Evolutionary conservation across 1,140 invertebrate genomes (phyloP).

Genomic region (Arion vulgaris): DNA sequence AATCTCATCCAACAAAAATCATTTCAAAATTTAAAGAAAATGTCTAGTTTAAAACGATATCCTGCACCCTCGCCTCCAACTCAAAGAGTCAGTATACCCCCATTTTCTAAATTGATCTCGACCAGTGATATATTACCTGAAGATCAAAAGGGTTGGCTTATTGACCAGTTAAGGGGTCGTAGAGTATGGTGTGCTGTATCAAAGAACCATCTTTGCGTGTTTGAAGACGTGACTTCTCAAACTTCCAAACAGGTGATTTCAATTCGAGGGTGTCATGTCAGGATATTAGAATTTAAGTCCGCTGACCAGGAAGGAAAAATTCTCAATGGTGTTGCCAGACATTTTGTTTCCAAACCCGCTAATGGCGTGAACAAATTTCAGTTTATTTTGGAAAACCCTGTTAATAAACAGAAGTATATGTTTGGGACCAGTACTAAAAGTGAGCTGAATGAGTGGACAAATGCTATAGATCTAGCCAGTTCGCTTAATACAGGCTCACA

Average conservation of each 20-base stretch:
- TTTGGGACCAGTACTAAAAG: constrained; percentile 53
- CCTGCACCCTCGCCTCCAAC: constrained; percentile 39
- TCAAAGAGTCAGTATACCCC: background rate
- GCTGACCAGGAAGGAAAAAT: constrained; percentile 35
- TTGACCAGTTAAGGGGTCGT: constrained; percentile 52
- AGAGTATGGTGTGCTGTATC: constrained; percentile 59
- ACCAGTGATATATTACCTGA: constrained; percentile 53
- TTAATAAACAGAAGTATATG: constrained; percentile 48
- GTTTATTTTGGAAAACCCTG: constrained; percentile 55
- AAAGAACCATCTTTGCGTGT: constrained; percentile 62
- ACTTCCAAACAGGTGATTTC: constrained; percentile 53
- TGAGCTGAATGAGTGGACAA: constrained; percentile 55
- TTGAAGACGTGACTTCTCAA: constrained; percentile 52
- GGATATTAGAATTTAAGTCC: constrained; percentile 56
- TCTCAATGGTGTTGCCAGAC: constrained; percentile 36
- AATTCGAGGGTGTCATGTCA: constrained; percentile 56
- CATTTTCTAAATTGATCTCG: constrained; percentile 43
- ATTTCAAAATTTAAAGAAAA: background rate
- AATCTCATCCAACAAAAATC: background rate
- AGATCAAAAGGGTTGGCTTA: constrained; percentile 57
- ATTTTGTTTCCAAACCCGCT: constrained; percentile 47
- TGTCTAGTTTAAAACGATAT: constrained; percentile 28
- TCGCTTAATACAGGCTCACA: constrained; percentile 33
- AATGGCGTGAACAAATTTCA: constrained; percentile 58
- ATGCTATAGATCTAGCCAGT: constrained; percentile 41